A percentile compares a stretch with the other conserved stretches of the same genome.
Evolutionary conservation across 1,140 invertebrate species (phyloP).

Genomic region (Cephus cinctus): DNA sequence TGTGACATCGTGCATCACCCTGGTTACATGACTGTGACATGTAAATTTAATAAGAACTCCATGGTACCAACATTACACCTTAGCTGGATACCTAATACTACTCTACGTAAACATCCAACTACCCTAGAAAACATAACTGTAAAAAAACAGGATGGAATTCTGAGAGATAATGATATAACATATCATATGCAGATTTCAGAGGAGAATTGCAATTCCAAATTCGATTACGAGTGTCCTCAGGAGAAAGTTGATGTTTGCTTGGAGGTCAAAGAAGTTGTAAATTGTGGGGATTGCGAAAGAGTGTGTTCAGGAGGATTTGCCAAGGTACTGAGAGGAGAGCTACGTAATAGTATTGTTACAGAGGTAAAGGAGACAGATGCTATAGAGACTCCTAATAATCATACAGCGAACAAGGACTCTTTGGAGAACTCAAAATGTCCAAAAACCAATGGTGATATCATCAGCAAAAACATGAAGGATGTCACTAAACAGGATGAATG

Average conservation of each 20-base stretch:
- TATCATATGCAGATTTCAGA: constrained; percentile 21
- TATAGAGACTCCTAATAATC: not conserved
- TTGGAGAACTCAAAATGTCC: too few species aligned
- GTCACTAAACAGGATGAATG: constrained; percentile 21
- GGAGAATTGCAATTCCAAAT: constrained; percentile 2
- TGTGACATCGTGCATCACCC: constrained; percentile 85
- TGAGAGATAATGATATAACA: not conserved
- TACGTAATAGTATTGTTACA: not conserved
- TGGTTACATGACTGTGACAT: constrained; percentile 86
- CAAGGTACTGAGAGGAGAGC: not conserved
- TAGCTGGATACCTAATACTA: constrained; percentile 92
- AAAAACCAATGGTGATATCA: too few species aligned
- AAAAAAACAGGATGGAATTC: constrained; percentile 12
- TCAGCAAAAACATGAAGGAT: too few species aligned
- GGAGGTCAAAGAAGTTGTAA: constrained; percentile 48
- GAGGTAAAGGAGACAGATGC: constrained; percentile 1
- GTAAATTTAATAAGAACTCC: constrained; percentile 71
- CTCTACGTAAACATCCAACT: constrained; percentile 81
- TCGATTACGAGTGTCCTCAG: constrained; percentile 16
- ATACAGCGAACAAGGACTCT: not conserved
- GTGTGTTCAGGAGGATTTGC: constrained; percentile 44
- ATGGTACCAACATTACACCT: constrained; percentile 80
- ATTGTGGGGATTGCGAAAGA: constrained; percentile 48
- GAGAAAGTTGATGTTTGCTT: constrained; percentile 46
- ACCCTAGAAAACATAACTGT: constrained; percentile 65